Conservation (phyloP, 2,113 vertebrate species). For the Crotalus helleri region DNA sequence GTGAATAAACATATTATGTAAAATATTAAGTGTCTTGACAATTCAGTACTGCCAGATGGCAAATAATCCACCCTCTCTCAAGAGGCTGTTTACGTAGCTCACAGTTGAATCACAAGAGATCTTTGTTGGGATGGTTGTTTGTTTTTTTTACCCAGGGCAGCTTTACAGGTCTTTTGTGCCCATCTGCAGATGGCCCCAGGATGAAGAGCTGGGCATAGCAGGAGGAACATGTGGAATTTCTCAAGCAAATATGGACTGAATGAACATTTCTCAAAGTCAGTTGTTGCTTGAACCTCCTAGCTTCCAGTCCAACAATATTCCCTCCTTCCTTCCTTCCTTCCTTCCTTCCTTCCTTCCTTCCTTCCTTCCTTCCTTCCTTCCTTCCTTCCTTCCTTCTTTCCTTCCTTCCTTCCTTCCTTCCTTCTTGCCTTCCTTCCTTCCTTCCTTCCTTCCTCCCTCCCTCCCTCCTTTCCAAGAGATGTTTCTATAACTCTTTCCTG, state of each 20-base stretch:
- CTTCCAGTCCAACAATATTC: slow-evolving; percentile 13
- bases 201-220: slow-evolving; percentile 51
- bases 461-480: background rate
- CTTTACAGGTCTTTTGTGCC: slow-evolving; percentile 34
- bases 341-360: background rate
- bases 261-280: background rate
- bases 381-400: background rate
- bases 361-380: too few relatives aligned
- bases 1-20: slow-evolving; percentile 32
- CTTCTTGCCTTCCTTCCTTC: background rate
- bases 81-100: slow-evolving; percentile 37
- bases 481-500: background rate
- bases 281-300: fast-evolving
- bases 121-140: slow-evolving; percentile 13
- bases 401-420: background rate
- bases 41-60: slow-evolving; percentile 65
- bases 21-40: slow-evolving; percentile 55
- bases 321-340: background rate
- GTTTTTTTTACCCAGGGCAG: slow-evolving; percentile 25
- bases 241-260: slow-evolving; percentile 27
- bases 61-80: slow-evolving; percentile 39
- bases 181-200: slow-evolving; percentile 27
- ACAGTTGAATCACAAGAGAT: slow-evolving; percentile 25
- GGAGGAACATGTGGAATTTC: slow-evolving; percentile 30
- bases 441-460: too few relatives aligned